These are phyloP conservation scores for Epistrophella euchroma DNA, from an alignment of 2,888 invertebrate species.

Conservation along the genomic window DNA sequence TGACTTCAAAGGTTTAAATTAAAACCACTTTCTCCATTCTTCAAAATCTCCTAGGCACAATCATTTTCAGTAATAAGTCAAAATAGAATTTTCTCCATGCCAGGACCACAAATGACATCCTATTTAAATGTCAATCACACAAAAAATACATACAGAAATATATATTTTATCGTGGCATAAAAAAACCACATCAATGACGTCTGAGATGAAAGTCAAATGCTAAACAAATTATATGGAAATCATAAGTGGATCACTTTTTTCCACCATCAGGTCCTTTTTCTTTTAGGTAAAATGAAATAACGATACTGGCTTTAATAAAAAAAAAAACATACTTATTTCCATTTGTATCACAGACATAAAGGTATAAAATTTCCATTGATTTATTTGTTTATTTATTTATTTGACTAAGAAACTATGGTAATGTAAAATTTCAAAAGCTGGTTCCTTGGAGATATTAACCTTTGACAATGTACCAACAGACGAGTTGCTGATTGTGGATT, in stretches of 20 bases:
- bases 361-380: conserved; percentile 1
- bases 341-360: conserved; percentile 7
- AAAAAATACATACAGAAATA: not conserved
- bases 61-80: not conserved
- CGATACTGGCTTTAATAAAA: not conserved
- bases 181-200: not conserved
- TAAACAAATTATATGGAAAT: conserved; percentile 3
- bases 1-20: not conserved
- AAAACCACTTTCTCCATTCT: not conserved
- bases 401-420: not conserved
- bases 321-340: not conserved
- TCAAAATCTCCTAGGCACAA: not conserved
- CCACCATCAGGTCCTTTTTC: not conserved
- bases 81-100: not conserved
- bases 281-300: not conserved
- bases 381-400: not conserved
- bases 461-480: not conserved
- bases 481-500: not conserved
- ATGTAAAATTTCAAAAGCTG: not conserved
- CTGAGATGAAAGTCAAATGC: not conserved
- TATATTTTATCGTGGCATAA: not conserved
- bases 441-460: not conserved
- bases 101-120: conserved; percentile 10
- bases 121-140: conserved; percentile 49
- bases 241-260: not conserved